phyloP scores from a whole-genome alignment of 2,888 invertebrate genomes.

The Dexiosoma caninum region DNA sequence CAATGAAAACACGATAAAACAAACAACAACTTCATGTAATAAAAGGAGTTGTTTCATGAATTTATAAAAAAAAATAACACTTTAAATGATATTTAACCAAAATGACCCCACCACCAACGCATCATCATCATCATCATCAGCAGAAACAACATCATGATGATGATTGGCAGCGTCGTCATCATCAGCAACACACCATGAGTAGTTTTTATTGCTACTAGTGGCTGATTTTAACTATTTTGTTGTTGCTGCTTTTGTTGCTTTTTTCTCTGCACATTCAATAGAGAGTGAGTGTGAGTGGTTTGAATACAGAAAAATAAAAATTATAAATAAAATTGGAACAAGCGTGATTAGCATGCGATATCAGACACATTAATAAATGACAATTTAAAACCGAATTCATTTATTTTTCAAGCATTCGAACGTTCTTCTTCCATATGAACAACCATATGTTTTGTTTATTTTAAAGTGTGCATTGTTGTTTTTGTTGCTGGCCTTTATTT shows the following conservation, averaged over 20 bases:
- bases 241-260: not conserved
- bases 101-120: slow-evolving; percentile 64
- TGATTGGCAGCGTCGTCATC: slow-evolving; percentile 8
- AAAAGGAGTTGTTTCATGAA: slow-evolving; percentile 61
- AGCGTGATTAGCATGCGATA: slow-evolving; percentile 64
- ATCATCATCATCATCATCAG: slow-evolving; percentile 40
- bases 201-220: slow-evolving; percentile 26
- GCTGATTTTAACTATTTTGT: slow-evolving; percentile 17
- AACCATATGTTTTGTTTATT: slow-evolving; percentile 48
- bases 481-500: not conserved
- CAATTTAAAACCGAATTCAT: slow-evolving; percentile 49
- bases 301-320: slow-evolving; percentile 3
- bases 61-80: slow-evolving; percentile 9
- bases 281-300: slow-evolving; percentile 25
- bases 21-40: slow-evolving; percentile 45
- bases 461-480: slow-evolving; percentile 26
- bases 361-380: slow-evolving; percentile 62
- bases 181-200: slow-evolving; percentile 12
- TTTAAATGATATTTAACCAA: slow-evolving; percentile 57
- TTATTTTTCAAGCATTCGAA: slow-evolving; percentile 4
- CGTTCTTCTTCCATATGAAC: not conserved
- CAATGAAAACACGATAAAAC: slow-evolving; percentile 32
- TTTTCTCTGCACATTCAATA: not conserved
- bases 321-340: slow-evolving; percentile 61
- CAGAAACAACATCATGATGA: no score